phyloP scores from a whole-genome alignment of 2,113 vertebrate genomes.

The Anas platyrhynchos region DNA sequence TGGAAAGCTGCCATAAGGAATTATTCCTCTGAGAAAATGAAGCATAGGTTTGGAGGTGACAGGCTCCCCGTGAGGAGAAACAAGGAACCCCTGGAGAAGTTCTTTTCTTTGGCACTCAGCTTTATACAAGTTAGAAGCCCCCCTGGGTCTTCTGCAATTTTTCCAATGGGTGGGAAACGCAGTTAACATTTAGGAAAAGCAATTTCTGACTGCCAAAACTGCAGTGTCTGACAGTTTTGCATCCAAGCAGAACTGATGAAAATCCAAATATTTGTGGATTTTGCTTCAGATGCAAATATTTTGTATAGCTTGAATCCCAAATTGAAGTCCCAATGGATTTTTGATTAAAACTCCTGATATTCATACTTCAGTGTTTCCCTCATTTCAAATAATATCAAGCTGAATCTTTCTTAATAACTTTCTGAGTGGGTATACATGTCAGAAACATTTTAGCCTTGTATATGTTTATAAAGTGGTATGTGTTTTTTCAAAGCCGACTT shows the following conservation, averaged over 20 bases:
- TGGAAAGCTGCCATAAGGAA: conserved; percentile 57
- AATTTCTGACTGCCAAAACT: conserved; percentile 72
- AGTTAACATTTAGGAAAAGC: conserved; percentile 65
- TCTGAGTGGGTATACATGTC: conserved; percentile 20
- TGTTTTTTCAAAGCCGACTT: conserved; percentile 11
- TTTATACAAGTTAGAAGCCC: conserved; percentile 38
- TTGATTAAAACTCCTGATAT: conserved; percentile 55
- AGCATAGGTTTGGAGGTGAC: conserved; percentile 58
- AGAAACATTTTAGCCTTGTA: conserved; percentile 10
- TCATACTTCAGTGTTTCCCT: conserved; percentile 45
- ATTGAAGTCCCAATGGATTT: conserved; percentile 31
- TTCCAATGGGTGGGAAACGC: conserved; percentile 71
- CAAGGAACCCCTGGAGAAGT: conserved; percentile 66
- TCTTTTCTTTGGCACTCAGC: conserved; percentile 64
- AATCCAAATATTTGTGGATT: conserved; percentile 71
- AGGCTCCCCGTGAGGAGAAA: conserved; percentile 65
- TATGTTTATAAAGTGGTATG: not conserved
- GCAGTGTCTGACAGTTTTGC: conserved; percentile 61
- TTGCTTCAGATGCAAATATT: conserved; percentile 68
- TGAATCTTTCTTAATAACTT: conserved; percentile 25
- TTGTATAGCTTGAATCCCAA: conserved; percentile 39
- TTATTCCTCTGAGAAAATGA: conserved; percentile 18
- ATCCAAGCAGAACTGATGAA: conserved; percentile 69
- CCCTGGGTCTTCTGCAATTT: conserved; percentile 66
- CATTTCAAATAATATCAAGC: conserved; percentile 35